Evolutionary conservation across 2,888 invertebrate species (phyloP).

Genomic region (Ophioninae sp.): DNA sequence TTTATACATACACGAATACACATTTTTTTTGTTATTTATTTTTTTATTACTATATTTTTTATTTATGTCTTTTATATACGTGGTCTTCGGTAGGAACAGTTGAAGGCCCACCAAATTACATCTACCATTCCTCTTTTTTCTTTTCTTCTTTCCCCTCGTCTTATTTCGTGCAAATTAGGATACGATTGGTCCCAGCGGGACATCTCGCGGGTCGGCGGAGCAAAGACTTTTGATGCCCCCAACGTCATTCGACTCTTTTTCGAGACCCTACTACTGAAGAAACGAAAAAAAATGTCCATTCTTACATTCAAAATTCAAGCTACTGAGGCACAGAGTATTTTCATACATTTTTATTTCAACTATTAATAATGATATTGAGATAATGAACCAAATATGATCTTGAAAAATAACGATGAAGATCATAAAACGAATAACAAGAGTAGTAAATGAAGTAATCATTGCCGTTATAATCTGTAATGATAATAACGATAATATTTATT

Average conservation of each 20-base stretch:
- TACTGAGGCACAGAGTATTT: neutral
- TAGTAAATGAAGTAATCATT: neutral
- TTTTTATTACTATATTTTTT: slow-evolving; percentile 1
- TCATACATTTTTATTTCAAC: no score
- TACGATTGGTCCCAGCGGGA: slow-evolving; percentile 63
- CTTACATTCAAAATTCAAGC: slow-evolving; percentile 1
- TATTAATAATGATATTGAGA: no score
- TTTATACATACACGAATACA: slow-evolving; percentile 8
- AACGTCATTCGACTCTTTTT: slow-evolving; percentile 2
- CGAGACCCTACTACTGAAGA: neutral
- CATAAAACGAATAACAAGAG: neutral
- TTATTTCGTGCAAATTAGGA: slow-evolving; percentile 61
- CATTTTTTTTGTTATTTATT: neutral
- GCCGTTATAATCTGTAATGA: neutral
- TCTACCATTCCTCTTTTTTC: slow-evolving; percentile 44
- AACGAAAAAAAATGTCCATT: neutral
- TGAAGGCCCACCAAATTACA: slow-evolving; percentile 56
- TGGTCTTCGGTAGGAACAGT: slow-evolving; percentile 9
- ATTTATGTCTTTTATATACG: slow-evolving; percentile 23
- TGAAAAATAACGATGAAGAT: neutral
- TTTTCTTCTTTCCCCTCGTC: slow-evolving; percentile 27
- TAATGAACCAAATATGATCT: no score
- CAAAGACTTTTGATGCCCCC: slow-evolving; percentile 14
- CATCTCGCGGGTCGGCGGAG: slow-evolving; percentile 56
- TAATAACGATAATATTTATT: no score